Percentiles rank a stretch among this genome's conserved stretches.
Conservation (phyloP, 2,888 invertebrate species). For the Eurytoma adleriae region DNA sequence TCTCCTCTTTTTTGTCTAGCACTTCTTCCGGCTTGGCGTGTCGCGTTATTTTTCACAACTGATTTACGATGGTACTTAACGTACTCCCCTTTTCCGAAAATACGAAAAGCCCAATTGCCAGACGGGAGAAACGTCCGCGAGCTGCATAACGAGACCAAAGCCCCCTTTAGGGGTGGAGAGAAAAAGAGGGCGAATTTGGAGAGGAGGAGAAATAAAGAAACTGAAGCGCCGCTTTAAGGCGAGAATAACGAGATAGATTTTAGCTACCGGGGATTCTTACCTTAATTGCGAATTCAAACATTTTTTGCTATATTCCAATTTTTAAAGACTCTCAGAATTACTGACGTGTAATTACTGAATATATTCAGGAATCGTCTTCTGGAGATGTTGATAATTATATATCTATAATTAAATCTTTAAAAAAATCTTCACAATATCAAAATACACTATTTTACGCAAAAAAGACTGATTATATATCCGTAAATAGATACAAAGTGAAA, state of each 20-base stretch:
- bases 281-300: neutral
- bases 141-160: neutral
- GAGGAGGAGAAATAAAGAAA: neutral
- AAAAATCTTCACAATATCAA: no score
- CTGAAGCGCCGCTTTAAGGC: neutral
- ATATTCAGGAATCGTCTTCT: no score
- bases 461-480: no score
- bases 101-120: slow-evolving; percentile 28
- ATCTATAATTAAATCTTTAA: no score
- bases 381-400: no score
- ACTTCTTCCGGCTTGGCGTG: slow-evolving; percentile 23
- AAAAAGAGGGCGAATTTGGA: neutral
- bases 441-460: no score
- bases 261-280: neutral
- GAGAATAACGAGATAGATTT: neutral
- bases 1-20: slow-evolving; percentile 31
- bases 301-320: neutral
- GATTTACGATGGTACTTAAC: slow-evolving; percentile 46
- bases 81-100: slow-evolving; percentile 13
- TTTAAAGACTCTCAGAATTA: no score
- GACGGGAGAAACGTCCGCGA: neutral
- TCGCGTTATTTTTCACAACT: slow-evolving; percentile 38
- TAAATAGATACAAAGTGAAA: neutral
- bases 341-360: no score
- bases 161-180: neutral